Conservation (phyloP, 2,888 invertebrate genomes). For the Eristalis arbustorum region DNA sequence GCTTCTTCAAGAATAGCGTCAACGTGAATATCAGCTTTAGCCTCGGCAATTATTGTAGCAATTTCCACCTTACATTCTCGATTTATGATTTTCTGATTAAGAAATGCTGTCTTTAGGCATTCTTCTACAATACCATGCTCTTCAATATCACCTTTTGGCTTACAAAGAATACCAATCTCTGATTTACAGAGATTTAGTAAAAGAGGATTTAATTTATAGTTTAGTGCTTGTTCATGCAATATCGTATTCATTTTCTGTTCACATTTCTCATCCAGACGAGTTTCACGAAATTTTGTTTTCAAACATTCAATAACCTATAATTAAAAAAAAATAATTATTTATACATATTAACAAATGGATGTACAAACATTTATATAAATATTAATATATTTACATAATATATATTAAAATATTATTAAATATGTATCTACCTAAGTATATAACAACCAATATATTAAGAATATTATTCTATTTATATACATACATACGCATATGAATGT, state of each 20-base stretch:
- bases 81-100: conserved; percentile 87
- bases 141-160: conserved; percentile 76
- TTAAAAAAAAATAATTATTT: conserved; percentile 1
- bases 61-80: conserved; percentile 91
- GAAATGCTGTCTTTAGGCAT: conserved; percentile 92
- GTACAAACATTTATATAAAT: background rate
- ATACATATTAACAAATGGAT: too few relatives aligned
- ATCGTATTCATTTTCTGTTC: conserved; percentile 91
- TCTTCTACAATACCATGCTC: conserved; percentile 86
- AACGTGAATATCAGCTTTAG: conserved; percentile 95
- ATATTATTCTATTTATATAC: too few relatives aligned
- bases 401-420: too few relatives aligned
- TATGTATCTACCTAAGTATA: too few relatives aligned
- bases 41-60: conserved; percentile 92
- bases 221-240: conserved; percentile 92
- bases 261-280: conserved; percentile 87
- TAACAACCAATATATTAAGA: too few relatives aligned
- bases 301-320: conserved; percentile 86
- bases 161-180: conserved; percentile 86
- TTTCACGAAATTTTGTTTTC: conserved; percentile 88
- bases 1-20: conserved; percentile 95
- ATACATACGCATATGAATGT: background rate
- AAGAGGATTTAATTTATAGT: conserved; percentile 92
- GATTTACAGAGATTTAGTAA: conserved; percentile 90
- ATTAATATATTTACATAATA: too few relatives aligned